Conservation (phyloP, 2,888 invertebrate species). For the Acrobasis repandana region DNA sequence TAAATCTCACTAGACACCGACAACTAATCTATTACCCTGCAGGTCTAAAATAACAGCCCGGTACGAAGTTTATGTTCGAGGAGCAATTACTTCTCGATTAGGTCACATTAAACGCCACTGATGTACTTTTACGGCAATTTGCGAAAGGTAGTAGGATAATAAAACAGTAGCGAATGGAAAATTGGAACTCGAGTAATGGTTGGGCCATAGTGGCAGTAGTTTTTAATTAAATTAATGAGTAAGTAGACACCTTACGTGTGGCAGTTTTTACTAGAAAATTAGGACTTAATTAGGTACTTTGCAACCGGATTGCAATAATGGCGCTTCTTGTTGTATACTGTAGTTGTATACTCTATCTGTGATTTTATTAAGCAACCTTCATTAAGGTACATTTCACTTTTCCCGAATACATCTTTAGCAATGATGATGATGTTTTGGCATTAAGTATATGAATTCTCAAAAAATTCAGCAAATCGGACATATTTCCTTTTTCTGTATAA, state of each 20-base stretch:
- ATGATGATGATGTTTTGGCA: no score
- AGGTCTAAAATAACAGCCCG: constrained; percentile 40
- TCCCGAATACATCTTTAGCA: no score
- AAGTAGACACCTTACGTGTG: not conserved
- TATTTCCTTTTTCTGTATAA: no score
- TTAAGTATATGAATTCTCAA: not conserved
- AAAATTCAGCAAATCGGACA: not conserved
- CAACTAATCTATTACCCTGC: constrained; percentile 54
- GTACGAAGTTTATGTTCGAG: constrained; percentile 42
- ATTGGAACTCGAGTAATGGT: not conserved
- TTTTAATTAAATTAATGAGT: constrained; percentile 1
- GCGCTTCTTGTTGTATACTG: no score
- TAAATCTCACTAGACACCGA: constrained; percentile 58
- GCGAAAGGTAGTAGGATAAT: constrained; percentile 23
- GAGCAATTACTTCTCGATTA: constrained; percentile 50
- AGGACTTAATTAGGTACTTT: not conserved
- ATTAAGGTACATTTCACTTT: no score
- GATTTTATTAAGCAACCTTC: no score
- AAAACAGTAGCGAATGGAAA: constrained; percentile 18
- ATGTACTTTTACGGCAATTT: constrained; percentile 47
- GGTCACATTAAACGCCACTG: constrained; percentile 52
- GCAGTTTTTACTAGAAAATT: not conserved
- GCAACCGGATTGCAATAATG: not conserved
- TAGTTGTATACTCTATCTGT: no score
- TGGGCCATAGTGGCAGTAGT: not conserved